Base-by-base conservation (phyloP, 1,140 invertebrate genomes). In the Drosophila gunungcola region DNA sequence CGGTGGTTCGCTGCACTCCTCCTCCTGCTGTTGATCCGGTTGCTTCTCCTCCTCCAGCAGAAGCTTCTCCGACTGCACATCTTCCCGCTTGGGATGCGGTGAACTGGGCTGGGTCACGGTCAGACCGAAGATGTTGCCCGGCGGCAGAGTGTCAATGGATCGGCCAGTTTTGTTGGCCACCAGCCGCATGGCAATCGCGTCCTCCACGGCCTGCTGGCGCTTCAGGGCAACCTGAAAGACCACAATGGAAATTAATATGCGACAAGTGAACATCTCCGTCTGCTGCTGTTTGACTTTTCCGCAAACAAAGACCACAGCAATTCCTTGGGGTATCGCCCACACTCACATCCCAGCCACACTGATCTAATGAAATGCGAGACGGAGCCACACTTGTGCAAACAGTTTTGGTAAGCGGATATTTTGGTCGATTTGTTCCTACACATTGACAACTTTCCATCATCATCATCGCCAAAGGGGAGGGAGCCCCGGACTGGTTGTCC, bases 161-260 rank as follows among this genome's bases (percentile, higher is more conserved):
- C 95, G 95, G 2, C 98, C 98, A 5, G 96, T 97, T 69, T 98
- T 96, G 4, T 94, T 97, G n/a, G 97, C 97, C 16, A 97, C 95
- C 81, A 99, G 94, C 48, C 97, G 97, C 56, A 99, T 93, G 0
- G 98, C 98, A 62, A 99, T 98, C 34, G 98, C 97, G 92, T 99
- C 98, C 94, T 99, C 98, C 0, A 98, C 98, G 0, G 98, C 98
- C 93, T 99, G 98, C 92, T 99, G 98, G 42, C 98, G 93, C 93
- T 99, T 99, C 56, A 99, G 92, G 11, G 98, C 98, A n/a, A 99
- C 98, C 97, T 98, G 92, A 25, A 89, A 88, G 73, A 60, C 13
- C 56, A 76, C 74, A 88, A 91, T 91, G 83, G 90, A 91, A 91
- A 91, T 91, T 91, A 91, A 91, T 91, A 91, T 91, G 90, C 90